phyloP scores from a whole-genome alignment of 1,140 invertebrate species.

The Ylistrum balloti region DNA sequence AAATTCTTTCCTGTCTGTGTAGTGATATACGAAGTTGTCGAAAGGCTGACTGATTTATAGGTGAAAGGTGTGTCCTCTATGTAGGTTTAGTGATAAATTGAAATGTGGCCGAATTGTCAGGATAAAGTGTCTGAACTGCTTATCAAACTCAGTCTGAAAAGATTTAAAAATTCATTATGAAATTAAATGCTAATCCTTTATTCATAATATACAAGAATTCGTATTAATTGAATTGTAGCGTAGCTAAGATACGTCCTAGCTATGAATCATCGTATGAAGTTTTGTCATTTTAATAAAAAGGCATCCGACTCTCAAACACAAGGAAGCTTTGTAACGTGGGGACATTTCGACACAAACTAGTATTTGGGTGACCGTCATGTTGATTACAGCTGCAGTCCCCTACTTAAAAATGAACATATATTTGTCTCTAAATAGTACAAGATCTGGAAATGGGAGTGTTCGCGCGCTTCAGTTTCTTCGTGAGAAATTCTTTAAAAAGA shows the following conservation, averaged over 20 bases:
- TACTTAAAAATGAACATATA: too few relatives aligned
- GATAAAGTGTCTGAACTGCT: neutral
- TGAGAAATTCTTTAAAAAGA: too few relatives aligned
- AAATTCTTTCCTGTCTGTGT: neutral
- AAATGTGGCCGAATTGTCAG: conserved; percentile 5
- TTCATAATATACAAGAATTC: conserved; percentile 20
- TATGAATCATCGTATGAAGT: too few relatives aligned
- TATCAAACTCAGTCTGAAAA: neutral
- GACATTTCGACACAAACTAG: too few relatives aligned
- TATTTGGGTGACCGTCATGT: too few relatives aligned
- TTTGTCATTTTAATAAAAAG: too few relatives aligned
- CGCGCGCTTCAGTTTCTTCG: too few relatives aligned
- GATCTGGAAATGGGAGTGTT: too few relatives aligned
- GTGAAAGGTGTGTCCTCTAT: neutral
- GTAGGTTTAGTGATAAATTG: neutral
- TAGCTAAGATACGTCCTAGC: neutral
- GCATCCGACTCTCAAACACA: too few relatives aligned
- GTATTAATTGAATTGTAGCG: neutral
- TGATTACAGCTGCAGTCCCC: too few relatives aligned
- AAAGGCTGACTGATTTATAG: neutral
- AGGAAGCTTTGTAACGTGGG: too few relatives aligned
- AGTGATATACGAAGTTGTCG: neutral
- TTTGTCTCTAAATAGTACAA: too few relatives aligned
- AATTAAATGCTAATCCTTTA: neutral
- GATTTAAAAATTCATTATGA: neutral